A percentile compares a stretch with the other conserved stretches of the same genome.
Evolutionary conservation across 1,140 invertebrate genomes (phyloP).

Genomic region (Oryctes rhinoceros): DNA sequence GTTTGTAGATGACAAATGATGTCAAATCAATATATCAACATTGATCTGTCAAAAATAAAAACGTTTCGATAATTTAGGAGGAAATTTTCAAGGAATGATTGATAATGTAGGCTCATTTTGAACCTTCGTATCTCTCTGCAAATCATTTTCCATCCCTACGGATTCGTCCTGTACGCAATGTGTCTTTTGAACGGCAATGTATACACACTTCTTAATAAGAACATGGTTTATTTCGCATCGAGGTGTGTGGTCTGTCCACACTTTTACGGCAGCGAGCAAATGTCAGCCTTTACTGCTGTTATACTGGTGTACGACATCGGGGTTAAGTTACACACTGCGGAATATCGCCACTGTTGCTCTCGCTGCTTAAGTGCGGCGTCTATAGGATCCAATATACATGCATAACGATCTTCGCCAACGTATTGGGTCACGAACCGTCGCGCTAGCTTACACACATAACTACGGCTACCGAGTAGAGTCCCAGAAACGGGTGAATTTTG

Average conservation of each 20-base stretch:
- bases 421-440: constrained; percentile 16
- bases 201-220: constrained; percentile 60
- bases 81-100: too few relatives aligned
- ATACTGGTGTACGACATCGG: constrained; percentile 26
- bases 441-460: neutral
- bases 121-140: too few relatives aligned
- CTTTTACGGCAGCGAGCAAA: constrained; percentile 43
- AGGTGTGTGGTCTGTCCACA: constrained; percentile 46
- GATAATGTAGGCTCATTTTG: too few relatives aligned
- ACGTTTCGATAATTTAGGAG: too few relatives aligned
- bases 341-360: neutral
- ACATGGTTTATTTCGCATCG: constrained; percentile 50
- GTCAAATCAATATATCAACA: too few relatives aligned
- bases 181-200: constrained; percentile 15
- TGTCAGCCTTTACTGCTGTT: constrained; percentile 38
- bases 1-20: too few relatives aligned
- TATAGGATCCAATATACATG: neutral
- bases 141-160: too few relatives aligned
- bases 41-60: too few relatives aligned
- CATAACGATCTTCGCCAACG: neutral
- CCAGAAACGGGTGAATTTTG: constrained; percentile 20
- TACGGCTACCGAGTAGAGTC: neutral
- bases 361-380: neutral
- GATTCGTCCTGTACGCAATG: too few relatives aligned
- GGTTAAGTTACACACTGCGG: neutral